Percentiles rank a stretch among this genome's conserved stretches.
These are phyloP conservation scores for Forbesichthys agassizii DNA, from an alignment of 2,113 vertebrate genomes.

Conservation along the genomic window DNA sequence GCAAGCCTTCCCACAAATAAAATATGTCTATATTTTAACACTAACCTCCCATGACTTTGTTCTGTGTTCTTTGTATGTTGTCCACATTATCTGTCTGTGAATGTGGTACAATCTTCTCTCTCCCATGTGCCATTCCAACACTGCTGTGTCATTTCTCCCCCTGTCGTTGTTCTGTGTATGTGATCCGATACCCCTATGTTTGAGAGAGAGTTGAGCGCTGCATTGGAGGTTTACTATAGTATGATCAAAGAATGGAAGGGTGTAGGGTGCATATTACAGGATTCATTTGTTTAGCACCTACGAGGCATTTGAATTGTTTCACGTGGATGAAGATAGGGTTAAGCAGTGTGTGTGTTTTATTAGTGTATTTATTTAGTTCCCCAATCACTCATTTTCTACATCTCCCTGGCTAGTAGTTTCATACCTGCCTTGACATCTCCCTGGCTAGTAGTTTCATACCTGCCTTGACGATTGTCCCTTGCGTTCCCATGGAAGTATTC, in stretches of 20 bases:
- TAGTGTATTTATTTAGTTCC: neutral
- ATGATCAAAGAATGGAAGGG: constrained; percentile 13
- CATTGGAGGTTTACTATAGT: constrained; percentile 7
- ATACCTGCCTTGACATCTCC: neutral
- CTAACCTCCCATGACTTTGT: constrained; percentile 37
- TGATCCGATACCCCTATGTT: constrained; percentile 9
- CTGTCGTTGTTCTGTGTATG: constrained; percentile 5
- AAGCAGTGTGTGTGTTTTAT: constrained; percentile 4
- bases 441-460: neutral
- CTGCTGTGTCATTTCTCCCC: neutral
- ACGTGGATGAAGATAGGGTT: neutral
- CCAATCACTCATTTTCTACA: constrained; percentile 3
- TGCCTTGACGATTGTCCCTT: neutral
- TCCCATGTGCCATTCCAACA: constrained; percentile 25
- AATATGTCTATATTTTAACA: constrained; percentile 19
- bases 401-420: neutral
- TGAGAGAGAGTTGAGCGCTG: constrained; percentile 26
- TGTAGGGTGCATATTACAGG: constrained; percentile 14
- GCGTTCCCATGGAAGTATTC: constrained; percentile 14
- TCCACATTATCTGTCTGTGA: constrained; percentile 45
- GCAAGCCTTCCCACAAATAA: constrained; percentile 2
- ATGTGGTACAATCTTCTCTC: constrained; percentile 30
- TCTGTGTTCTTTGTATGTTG: constrained; percentile 40
- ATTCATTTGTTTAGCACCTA: constrained; percentile 30
- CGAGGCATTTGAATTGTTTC: constrained; percentile 44